Conservation (phyloP, 2,888 invertebrate species). For the Automeris io region DNA sequence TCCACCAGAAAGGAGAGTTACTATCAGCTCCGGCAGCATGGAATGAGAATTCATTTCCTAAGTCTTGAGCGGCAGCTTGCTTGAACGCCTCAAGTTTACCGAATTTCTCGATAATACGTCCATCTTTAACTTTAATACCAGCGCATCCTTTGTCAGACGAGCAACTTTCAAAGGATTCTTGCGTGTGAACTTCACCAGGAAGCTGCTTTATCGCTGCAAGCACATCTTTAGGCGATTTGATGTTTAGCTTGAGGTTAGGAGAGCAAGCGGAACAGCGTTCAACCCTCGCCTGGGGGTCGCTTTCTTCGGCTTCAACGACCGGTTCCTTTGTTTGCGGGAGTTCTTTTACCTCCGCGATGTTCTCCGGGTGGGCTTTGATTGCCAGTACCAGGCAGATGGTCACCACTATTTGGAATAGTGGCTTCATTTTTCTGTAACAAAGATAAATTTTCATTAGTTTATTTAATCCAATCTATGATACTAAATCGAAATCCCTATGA, state of each 20-base stretch:
- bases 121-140: constrained; percentile 66
- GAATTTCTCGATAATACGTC: constrained; percentile 53
- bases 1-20: constrained; percentile 78
- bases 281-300: constrained; percentile 40
- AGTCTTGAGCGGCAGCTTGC: constrained; percentile 43
- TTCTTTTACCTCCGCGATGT: constrained; percentile 49
- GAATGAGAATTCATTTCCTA: constrained; percentile 52
- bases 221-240: constrained; percentile 44
- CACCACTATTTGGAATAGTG: constrained; percentile 61
- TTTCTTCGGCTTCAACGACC: constrained; percentile 47
- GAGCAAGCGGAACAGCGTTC: constrained; percentile 56
- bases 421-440: constrained; percentile 71
- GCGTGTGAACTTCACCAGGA: constrained; percentile 58
- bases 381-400: constrained; percentile 51
- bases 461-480: too few relatives aligned
- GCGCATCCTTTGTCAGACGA: constrained; percentile 64
- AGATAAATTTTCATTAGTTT: constrained; percentile 7
- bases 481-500: too few relatives aligned
- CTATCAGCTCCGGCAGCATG: constrained; percentile 42
- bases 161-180: constrained; percentile 62
- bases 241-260: constrained; percentile 26
- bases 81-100: constrained; percentile 59
- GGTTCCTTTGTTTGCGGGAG: constrained; percentile 47
- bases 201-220: constrained; percentile 45
- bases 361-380: constrained; percentile 48